Base-by-base conservation (phyloP, 35 echinoderm and acorn worm species). In the Holothuria glaberrima region DNA sequence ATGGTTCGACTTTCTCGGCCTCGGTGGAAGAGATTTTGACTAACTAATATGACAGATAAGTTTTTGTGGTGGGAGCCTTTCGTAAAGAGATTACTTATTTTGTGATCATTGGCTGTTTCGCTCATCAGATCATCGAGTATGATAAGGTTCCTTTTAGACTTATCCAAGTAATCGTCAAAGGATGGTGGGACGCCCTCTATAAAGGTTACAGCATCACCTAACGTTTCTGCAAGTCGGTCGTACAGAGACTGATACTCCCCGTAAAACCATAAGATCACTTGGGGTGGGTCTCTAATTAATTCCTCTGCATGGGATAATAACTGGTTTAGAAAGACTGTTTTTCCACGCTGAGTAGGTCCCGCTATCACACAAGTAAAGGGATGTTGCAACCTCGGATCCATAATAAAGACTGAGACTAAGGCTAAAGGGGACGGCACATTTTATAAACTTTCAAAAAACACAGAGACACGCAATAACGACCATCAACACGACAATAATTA, bases 231-330 rank as follows among this genome's bases (percentile, higher is more conserved):
- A 18, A 96, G 16, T 91, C 90, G 29, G 5, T 48, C 30, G 36
- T 87, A 93, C 16, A 41, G 9, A 2, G 80, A 63, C 73, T 95
- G 91, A 76, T 81, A 90, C 73, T 92, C 91, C 0, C 82, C 80
- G 52, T 96, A 93, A 88, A 86, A 92, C 88, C 94, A 91, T 10
- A 93, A 14, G 44, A 96, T 93, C 61, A 48, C 93, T 24, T 93
- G 68, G 1, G 88, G 88, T 29, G 91, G 72, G 9, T 71, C 25
- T 21, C 35, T 36, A 25, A 90, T 90, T 16, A 92, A 24, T 63
- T 75, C 78, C n/a, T 86, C 50, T n/a, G 88, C 74, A 16, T 90
- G 60, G 83, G 27, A 44, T 10, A 96, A 76, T 52, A 96, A 78
- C 63, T 44, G 87, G 14, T 60, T 66, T 0, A 93, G 61, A 63